phyloP scores from a whole-genome alignment of 2,888 invertebrate species.

The Drosophila robusta region DNA sequence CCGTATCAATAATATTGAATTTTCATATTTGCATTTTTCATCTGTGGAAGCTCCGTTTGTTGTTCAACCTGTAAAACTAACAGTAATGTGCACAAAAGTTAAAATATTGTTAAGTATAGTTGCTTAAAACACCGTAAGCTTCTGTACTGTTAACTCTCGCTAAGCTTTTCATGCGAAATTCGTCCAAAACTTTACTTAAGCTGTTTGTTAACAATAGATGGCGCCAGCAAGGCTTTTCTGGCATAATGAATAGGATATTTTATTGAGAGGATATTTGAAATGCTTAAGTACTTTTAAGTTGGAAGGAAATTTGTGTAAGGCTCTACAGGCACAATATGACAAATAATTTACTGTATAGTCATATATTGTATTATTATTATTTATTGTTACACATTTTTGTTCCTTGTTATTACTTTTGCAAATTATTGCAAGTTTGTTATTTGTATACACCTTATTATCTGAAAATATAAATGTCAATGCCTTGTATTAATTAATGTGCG shows the following conservation, averaged over 20 bases:
- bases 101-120: not conserved
- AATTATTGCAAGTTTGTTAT: no score
- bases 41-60: not conserved
- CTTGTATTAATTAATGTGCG: no score
- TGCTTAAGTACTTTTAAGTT: not conserved
- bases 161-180: not conserved
- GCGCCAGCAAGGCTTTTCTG: slow-evolving; percentile 2
- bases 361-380: no score
- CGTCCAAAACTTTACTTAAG: not conserved
- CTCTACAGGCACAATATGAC: no score
- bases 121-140: not conserved
- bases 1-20: no score
- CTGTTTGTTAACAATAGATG: slow-evolving; percentile 1
- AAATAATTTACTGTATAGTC: no score
- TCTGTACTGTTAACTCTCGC: not conserved
- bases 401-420: no score
- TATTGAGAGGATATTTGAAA: not conserved
- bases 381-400: no score
- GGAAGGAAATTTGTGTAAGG: not conserved
- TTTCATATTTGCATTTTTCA: not conserved
- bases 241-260: not conserved
- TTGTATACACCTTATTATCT: no score
- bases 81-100: not conserved
- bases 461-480: no score
- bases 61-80: slow-evolving; percentile 7